phyloP scores from a whole-genome alignment of 2,113 vertebrate genomes.

The Taurulus bubalis region DNA sequence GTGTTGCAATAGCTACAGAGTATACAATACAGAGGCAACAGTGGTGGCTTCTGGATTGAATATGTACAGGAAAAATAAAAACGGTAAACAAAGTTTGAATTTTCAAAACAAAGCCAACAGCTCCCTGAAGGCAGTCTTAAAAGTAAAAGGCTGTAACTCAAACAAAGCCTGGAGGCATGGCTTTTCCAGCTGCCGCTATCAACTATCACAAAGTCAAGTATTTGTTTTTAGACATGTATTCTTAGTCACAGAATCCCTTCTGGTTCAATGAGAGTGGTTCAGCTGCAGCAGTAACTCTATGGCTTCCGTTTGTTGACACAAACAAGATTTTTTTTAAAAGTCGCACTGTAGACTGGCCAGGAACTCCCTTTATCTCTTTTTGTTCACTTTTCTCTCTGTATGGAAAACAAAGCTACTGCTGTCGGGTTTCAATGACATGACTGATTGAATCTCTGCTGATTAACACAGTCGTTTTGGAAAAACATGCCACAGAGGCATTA shows the following conservation, averaged over 20 bases:
- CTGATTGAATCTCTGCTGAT: constrained; percentile 31
- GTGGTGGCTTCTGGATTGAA: neutral
- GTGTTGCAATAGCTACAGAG: constrained; percentile 3
- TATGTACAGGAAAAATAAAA: neutral
- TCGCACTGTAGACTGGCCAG: neutral
- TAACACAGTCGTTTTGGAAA: constrained; percentile 49
- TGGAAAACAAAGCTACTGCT: constrained; percentile 19
- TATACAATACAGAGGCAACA: neutral
- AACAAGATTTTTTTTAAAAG: neutral
- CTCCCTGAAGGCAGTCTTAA: neutral
- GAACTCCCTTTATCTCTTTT: constrained; percentile 34
- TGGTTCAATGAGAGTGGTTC: neutral
- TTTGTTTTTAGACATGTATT: constrained; percentile 11
- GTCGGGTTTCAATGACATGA: constrained; percentile 18
- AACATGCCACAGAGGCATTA: neutral
- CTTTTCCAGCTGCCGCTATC: neutral
- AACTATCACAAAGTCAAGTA: neutral
- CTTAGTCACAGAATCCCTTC: constrained; percentile 7
- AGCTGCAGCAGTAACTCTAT: neutral
- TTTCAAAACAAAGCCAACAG: constrained; percentile 9
- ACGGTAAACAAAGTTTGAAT: constrained; percentile 12
- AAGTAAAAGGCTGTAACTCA: constrained; percentile 3
- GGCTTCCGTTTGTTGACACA: constrained; percentile 12
- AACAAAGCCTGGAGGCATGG: neutral
- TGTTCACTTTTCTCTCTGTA: constrained; percentile 4